phyloP scores from a whole-genome alignment of 2,113 vertebrate genomes.

The Pygathrix nemaeus region DNA sequence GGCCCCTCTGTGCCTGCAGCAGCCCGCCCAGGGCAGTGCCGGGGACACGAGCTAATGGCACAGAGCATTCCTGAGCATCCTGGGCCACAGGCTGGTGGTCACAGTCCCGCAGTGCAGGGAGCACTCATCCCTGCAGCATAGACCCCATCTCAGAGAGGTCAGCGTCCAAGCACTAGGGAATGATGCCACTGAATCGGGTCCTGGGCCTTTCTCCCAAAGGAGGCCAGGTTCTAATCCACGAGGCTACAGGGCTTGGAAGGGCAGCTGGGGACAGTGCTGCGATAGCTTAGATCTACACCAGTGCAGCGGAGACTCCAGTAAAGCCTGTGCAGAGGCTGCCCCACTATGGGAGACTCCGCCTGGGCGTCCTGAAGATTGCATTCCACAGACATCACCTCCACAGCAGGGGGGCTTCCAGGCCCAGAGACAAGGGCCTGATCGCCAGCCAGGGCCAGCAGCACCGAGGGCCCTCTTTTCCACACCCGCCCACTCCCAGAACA shows the following conservation, averaged over 20 bases:
- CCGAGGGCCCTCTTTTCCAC: fast-evolving
- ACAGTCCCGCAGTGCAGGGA: fast-evolving
- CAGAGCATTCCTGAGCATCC: fast-evolving
- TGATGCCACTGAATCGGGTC: fast-evolving
- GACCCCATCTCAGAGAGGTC: fast-evolving
- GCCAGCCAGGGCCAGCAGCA: too few relatives aligned
- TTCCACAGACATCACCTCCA: background rate
- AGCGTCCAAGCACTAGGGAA: background rate
- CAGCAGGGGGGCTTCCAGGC: background rate
- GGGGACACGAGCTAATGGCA: fast-evolving
- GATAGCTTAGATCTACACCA: fast-evolving
- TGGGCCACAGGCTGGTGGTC: fast-evolving
- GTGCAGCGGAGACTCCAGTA: background rate
- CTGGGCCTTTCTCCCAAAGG: background rate
- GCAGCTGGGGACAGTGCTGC: fast-evolving
- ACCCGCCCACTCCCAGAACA: fast-evolving
- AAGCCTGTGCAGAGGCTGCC: background rate
- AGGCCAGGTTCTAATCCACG: background rate
- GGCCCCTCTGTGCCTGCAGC: background rate
- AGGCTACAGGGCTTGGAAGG: background rate
- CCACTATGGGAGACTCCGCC: background rate
- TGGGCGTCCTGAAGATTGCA: fast-evolving
- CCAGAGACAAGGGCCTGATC: background rate
- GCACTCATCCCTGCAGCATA: fast-evolving
- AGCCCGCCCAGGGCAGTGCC: fast-evolving